These are phyloP conservation scores for Labrus mixtus DNA, from an alignment of 2,113 vertebrate genomes.

Conservation along the genomic window DNA sequence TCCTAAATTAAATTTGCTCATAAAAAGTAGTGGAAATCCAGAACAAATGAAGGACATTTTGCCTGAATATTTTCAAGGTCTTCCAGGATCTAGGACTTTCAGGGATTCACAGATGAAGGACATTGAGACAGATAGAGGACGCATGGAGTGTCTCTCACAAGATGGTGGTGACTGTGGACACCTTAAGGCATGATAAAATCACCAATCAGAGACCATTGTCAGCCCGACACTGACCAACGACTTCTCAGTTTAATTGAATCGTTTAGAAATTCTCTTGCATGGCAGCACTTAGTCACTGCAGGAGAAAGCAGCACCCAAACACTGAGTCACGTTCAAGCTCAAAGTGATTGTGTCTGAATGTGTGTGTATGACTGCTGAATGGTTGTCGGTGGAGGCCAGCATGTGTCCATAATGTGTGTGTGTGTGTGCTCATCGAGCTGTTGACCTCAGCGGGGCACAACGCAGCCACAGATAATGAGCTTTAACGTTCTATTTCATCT, in stretches of 20 bases:
- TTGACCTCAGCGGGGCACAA: conserved; percentile 73
- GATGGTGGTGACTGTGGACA: conserved; percentile 10
- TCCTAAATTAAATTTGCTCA: no score
- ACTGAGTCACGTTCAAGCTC: conserved; percentile 37
- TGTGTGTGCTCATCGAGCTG: conserved; percentile 53
- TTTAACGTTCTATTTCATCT: conserved; percentile 77
- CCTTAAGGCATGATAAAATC: conserved; percentile 39
- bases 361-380: no score
- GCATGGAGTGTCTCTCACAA: conserved; percentile 24
- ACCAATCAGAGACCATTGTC: conserved; percentile 36
- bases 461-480: conserved; percentile 77
- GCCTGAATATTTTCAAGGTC: conserved; percentile 7
- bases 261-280: conserved; percentile 38
- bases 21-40: not conserved
- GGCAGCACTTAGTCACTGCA: conserved; percentile 41
- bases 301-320: conserved; percentile 28
- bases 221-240: conserved; percentile 27
- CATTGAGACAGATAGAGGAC: conserved; percentile 36
- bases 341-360: conserved; percentile 26
- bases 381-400: conserved; percentile 16
- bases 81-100: conserved; percentile 2
- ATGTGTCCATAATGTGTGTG: conserved; percentile 25
- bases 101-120: conserved; percentile 4
- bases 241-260: conserved; percentile 48
- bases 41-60: not conserved